Evolutionary conservation across 2,797 vertebrate species (phyloP), one percentile per base, ranked within the genome.

Genomic region (Somateria mollissima): DNA sequence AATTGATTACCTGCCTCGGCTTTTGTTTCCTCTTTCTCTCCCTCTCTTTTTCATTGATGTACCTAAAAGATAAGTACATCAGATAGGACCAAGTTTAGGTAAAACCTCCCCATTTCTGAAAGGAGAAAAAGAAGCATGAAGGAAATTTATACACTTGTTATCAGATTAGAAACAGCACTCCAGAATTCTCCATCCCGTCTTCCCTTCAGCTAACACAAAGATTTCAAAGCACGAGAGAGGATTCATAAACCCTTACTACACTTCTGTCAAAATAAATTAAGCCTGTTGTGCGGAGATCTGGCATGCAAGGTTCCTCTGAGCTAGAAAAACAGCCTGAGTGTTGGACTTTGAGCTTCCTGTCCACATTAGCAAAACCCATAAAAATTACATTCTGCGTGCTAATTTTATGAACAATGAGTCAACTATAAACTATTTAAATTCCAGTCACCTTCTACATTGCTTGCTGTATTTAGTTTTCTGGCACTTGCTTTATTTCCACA

Each of bases 401-500:
- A 71, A 69, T 88, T 91, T 87, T 69, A 47, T 70, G 39, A 60
- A 78, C 47, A 83, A 5, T 51, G 85, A 60, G 54, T 86, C 76
- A 73, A 3, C 71, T 47, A 51, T 11, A 54, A 13, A 27, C 54
- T 61, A 65, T 83, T 88, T 91, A 62, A 84, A 94, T 94, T 92
- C 91, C 30, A 78, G 87, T 79, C 89, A 82, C 39, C 87, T 49
- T 28, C 30, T 57, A 11, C 3, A 0, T 75, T 73, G 22, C 89
- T 90, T 80, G 54, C 79, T 66, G 36, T 37, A 34, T 76, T 56
- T 45, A 67, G 37, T 58, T 89, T n/a, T 61, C 41, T 37, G 73
- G 79, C 60, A 73, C 39, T 87, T 89, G 27, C 36, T 74, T 94
- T 78, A 64, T 92, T 93, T 94, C 85, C 91, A 78, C 37, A 39